Evolutionary conservation across 2,888 invertebrate genomes (phyloP), one percentile per base, ranked within the genome.

Genomic region (Tinea pellionella): DNA sequence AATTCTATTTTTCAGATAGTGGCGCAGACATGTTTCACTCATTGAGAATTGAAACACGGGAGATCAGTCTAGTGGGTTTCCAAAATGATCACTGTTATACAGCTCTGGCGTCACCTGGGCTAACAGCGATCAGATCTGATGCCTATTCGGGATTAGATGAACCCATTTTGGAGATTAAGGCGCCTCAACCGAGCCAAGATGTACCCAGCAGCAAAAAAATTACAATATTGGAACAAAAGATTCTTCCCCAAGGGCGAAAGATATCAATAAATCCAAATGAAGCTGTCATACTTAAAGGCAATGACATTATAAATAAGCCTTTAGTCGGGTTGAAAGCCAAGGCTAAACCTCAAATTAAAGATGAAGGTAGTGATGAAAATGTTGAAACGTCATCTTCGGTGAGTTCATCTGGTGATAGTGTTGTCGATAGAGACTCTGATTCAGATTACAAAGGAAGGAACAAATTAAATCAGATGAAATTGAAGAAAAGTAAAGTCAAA

Each of bases 41-140:
- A 37, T 69, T 87, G 62, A 74, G 82, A 65, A 85, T 87, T 68
- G 87, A 87, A 67, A 87, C 87, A 59, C 73, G 87, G 65, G 88
- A 88, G 66, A 86, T 86, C 57, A 88, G 87, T 69, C 83, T 91
- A 61, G 88, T 90, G 67, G 90, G 93, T 3, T 90, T 93, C 66
- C 90, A 90, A 69, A 90, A 94, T 81, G 95, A 95, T 75, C 95
- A 95, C 71, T 94, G 94, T 71, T 95, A 95, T 66, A 94, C 94
- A 53, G 89, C 91, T 55, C 88, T 91, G 41, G 91, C 89, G 32
- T 92, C 92, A 61, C 91, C 92, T 30, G 89, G 89, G 67, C 90
- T 89, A 68, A 74, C 72, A 61, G 76, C 83, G 61, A 78, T 79
- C 63, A 72, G 68, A 61, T 78, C 65, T 71, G 84, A 83, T 24